Base-by-base conservation (phyloP, 1,140 invertebrate genomes). In the Zophobas morio region DNA sequence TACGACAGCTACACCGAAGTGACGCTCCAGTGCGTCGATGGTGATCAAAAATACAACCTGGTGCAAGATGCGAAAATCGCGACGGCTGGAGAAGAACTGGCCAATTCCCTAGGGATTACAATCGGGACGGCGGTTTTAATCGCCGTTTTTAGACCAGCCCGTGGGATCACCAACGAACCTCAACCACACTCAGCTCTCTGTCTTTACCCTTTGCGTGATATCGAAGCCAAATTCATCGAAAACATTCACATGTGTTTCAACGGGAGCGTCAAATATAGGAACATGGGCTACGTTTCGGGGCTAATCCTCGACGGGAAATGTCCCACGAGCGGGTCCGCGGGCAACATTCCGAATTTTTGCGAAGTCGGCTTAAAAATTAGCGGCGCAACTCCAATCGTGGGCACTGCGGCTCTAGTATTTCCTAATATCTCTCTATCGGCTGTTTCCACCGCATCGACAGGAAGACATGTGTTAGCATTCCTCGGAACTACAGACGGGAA, bases 241-340 rank as follows among this genome's bases (percentile, higher is more conserved):
- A 99, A 98, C 87, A 98, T 98, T 82, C 95, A 98, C 85, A 95
- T 96, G 92, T 99, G 97, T 87, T 98, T 99, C 85, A 96, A 98
- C 87, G 96, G 96, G 34, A 97, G 94, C 81, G 94, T 94, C 73
- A 95, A 95, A 80, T 95, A 96, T 84, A 89, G 96, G 54, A 97
- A 97, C 83, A 95, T 98, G 92, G 95, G 94, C 32, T 97, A 98
- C 85, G 94, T 98, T 82, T 97, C 96, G 74, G 96, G 96, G 1
- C 93, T 94, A 81, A 96, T 96, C 81, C 91, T 94, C 80, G 95
- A 96, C 87, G 95, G 96, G 8, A 94, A 96, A 84, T 98, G 96
- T 88, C 96, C 95, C 2, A 90, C 90, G 80, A 94, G 93, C 51
- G 95, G 95, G 39, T 93, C 93, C 0, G 93, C 94, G 56, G 96